A percentile compares a stretch with the other conserved stretches of the same genome.
These are phyloP conservation scores for Tangara arthus DNA, from an alignment of 2,797 vertebrate genomes.

Conservation along the genomic window DNA sequence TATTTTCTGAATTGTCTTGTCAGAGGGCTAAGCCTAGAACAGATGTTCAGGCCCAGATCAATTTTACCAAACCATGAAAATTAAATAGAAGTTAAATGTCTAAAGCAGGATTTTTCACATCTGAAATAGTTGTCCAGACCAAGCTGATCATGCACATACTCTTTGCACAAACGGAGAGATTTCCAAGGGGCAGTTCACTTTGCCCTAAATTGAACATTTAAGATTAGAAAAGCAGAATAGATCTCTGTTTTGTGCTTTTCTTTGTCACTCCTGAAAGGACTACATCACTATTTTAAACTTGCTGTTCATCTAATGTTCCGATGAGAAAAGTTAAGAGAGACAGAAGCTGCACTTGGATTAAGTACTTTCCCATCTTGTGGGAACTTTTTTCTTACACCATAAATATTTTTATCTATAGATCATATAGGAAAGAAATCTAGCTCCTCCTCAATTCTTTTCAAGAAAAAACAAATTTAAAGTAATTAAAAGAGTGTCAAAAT, in stretches of 20 bases:
- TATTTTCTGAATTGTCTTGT: neutral
- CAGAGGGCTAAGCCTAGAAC: neutral
- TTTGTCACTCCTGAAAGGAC: neutral
- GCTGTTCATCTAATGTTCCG: neutral
- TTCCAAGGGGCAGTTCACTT: neutral
- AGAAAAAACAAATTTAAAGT: neutral
- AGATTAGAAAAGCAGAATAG: neutral
- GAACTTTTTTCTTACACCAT: neutral
- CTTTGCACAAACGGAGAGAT: neutral
- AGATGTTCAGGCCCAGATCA: neutral
- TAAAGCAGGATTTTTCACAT: neutral
- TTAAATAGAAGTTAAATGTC: neutral
- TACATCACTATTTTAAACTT: neutral
- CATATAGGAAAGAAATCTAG: neutral
- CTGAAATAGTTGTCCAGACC: neutral
- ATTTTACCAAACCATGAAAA: neutral
- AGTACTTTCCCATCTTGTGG: neutral
- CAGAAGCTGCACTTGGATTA: neutral
- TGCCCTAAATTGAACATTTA: neutral
- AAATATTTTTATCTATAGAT: neutral
- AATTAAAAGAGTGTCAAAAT: neutral
- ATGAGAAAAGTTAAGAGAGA: neutral
- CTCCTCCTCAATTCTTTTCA: neutral
- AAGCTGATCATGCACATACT: neutral
- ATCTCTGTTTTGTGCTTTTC: neutral